A percentile compares a stretch with the other conserved stretches of the same genome.
Conservation (phyloP, 1,140 invertebrate species). For the Atta colombica region DNA sequence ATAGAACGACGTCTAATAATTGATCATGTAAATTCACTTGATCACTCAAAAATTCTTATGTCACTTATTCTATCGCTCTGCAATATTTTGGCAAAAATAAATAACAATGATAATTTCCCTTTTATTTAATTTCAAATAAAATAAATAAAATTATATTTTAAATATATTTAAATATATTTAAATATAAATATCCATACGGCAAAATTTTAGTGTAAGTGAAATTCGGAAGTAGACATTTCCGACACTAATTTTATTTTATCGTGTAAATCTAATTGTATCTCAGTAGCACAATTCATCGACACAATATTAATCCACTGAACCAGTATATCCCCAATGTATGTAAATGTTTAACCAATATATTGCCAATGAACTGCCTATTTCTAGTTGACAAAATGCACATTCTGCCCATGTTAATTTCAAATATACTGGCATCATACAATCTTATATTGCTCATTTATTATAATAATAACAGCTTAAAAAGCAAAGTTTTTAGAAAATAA, state of each 20-base stretch:
- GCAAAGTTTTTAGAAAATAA: too few relatives aligned
- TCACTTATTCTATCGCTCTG: neutral
- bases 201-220: neutral
- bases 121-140: neutral
- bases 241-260: neutral
- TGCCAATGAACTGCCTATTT: too few relatives aligned
- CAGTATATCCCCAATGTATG: too few relatives aligned
- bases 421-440: too few relatives aligned
- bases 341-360: too few relatives aligned
- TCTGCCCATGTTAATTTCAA: too few relatives aligned
- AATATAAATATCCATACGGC: neutral
- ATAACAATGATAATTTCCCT: neutral
- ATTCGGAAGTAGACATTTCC: neutral
- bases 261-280: too few relatives aligned
- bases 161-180: neutral
- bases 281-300: too few relatives aligned
- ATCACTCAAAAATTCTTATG: neutral
- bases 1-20: constrained; percentile 42
- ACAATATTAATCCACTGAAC: too few relatives aligned
- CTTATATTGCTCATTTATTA: too few relatives aligned
- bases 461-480: too few relatives aligned
- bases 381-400: too few relatives aligned
- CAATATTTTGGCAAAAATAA: neutral
- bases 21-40: constrained; percentile 31
- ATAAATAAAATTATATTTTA: neutral